Conservation (phyloP, 2,797 vertebrate genomes). For the Thamnophis elegans region DNA sequence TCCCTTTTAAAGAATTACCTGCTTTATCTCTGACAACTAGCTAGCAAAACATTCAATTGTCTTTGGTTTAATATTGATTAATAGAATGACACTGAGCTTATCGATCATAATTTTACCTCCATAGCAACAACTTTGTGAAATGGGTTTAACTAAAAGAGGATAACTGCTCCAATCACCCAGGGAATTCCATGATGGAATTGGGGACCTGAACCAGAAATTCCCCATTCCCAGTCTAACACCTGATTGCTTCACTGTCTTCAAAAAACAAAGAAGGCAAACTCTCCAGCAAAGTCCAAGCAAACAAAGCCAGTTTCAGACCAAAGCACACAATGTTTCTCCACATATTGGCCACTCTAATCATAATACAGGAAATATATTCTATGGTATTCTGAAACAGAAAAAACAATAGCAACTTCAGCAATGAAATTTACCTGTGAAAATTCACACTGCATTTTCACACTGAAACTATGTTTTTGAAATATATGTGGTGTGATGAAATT, state of each 20-base stretch:
- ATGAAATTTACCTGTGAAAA: slow-evolving; percentile 1
- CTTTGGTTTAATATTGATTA: too few species aligned
- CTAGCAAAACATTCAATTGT: too few species aligned
- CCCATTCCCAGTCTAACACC: background rate
- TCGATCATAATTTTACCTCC: background rate
- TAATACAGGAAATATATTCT: background rate
- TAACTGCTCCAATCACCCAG: background rate
- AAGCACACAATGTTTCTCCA: background rate
- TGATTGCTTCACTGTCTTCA: background rate
- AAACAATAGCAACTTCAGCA: background rate
- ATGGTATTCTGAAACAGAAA: background rate
- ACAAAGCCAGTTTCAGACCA: background rate
- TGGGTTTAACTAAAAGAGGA: background rate
- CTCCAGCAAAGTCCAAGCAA: background rate
- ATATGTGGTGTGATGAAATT: background rate
- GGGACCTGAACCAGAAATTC: background rate
- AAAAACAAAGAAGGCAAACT: background rate
- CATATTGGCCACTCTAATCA: background rate
- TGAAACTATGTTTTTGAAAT: background rate
- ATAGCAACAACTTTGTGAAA: background rate
- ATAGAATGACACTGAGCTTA: too few species aligned
- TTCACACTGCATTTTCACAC: slow-evolving; percentile 13
- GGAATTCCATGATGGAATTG: background rate
- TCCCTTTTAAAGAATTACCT: too few species aligned
- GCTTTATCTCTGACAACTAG: too few species aligned